A percentile compares a stretch with the other conserved stretches of the same genome.
phyloP scores from a whole-genome alignment of 2,888 invertebrate genomes.

The Fragum fragum region DNA sequence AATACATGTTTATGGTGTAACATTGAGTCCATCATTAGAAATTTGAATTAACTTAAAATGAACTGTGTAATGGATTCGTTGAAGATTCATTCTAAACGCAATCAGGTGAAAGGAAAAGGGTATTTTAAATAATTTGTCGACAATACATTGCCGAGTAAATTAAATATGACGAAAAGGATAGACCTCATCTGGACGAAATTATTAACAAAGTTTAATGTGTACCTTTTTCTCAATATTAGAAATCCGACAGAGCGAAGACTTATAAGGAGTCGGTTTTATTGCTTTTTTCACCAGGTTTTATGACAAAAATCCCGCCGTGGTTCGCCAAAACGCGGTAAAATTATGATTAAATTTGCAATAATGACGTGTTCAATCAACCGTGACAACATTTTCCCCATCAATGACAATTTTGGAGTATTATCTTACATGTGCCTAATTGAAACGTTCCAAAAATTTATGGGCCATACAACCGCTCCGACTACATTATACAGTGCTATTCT shows the following conservation, averaged over 20 bases:
- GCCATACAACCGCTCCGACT: conserved; percentile 17
- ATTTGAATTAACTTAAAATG: no score
- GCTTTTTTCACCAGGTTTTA: background rate
- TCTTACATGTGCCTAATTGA: conserved; percentile 29
- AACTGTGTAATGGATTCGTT: no score
- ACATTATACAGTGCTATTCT: background rate
- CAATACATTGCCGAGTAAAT: no score
- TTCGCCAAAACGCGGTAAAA: conserved; percentile 8
- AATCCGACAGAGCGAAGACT: background rate
- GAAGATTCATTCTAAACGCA: no score
- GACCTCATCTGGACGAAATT: background rate
- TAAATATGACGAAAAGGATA: no score
- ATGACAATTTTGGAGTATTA: conserved; percentile 5
- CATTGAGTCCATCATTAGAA: no score
- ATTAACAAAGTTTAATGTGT: conserved; percentile 6
- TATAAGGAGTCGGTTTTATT: conserved; percentile 9
- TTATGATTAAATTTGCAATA: conserved; percentile 20
- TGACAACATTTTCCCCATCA: conserved; percentile 7
- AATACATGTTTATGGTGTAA: no score
- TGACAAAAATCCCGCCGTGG: background rate
- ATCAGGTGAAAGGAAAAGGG: no score
- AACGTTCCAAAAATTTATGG: conserved; percentile 16
- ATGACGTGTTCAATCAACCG: conserved; percentile 28
- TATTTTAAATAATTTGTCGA: no score
- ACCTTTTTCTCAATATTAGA: background rate